Base-by-base conservation (phyloP, 2,888 invertebrate species). In the Chrysopilus asiliformis region DNA sequence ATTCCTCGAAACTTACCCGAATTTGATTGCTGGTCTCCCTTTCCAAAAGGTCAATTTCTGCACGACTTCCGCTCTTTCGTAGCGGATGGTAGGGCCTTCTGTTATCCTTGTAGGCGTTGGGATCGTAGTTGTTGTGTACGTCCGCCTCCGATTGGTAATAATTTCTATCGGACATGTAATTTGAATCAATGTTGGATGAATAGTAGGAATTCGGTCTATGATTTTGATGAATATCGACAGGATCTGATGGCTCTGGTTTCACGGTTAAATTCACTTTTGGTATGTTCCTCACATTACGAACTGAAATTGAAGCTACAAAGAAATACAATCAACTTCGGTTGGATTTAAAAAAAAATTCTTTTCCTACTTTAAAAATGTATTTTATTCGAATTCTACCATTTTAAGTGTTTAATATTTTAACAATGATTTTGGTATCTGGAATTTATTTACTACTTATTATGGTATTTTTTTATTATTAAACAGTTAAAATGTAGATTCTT, bases 251-350 rank as follows among this genome's bases (percentile, higher is more conserved):
- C 42, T 60, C 60, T 37, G 62, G 59, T 41, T 60, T 60, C 22
- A 61, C 60, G 4, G 60, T 61, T 18, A 63, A 50, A 44, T 59
- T 58, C n/a, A 52, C 53, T 46, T 59, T 59, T 32, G 64, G 62
- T 45, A 63, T 51, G 45, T 58, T 60, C 42, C 58, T 56, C 3
- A 62, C 61, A 47, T 63, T 63, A 20, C 56, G 57, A 56, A 77
- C 74, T 50, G 79, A 76, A 62, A 78, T 76, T 49, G 79, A 79
- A 55, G 79, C 79, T 79, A 68, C n/a, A n/a, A n/a, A n/a, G n/a
- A n/a, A n/a, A n/a, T n/a, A n/a, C n/a, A n/a, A n/a, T n/a, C n/a
- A n/a, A n/a, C n/a, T n/a, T n/a, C n/a, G n/a, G n/a, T n/a, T n/a
- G n/a, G n/a, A n/a, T n/a, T n/a, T n/a, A n/a, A n/a, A n/a, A n/a